Evolutionary conservation across 2,113 vertebrate species (phyloP), one percentile per base, ranked within the genome.

Genomic region (Odontophorus gujanensis): DNA sequence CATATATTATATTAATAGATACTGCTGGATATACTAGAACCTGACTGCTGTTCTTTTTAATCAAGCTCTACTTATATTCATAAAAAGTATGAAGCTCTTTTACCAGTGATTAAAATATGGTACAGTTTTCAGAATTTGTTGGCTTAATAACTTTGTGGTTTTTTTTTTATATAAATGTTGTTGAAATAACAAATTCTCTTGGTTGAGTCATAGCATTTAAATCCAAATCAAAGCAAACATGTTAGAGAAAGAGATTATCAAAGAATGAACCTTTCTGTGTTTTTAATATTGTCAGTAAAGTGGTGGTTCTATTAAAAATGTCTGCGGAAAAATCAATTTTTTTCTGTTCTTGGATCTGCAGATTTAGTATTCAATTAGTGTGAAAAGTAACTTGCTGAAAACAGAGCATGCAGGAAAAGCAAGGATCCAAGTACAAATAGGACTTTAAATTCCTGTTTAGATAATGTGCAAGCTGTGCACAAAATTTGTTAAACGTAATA

Each of bases 1-100:
- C 90, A 91, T 62, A n/a, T 96, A 90, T 91, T 62, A n/a, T 96
- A 90, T 91, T 85, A 94, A 88, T 67, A 93, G 62, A 62, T 21
- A 79, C 45, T 62, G 16, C 21, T 72, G 5, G 10, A 30, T 66
- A 57, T 40, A n/a, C 5, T 51, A 26, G 6, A 21, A 62, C 8
- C 38, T 8, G 1, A 42, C 16, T 20, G 12, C 19, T 71, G 3
- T 71, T 58, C 30, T 72, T 89, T 74, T 50, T n/a, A 75, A 59
- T 79, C n/a, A 71, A 72, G 1, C 5, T 24, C 13, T 24, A 58
- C 34, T 75, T 75, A 45, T 47, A 43, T 36, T 19, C 32, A 47
- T 69, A 81, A 22, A 50, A 85, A 80, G 72, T 62, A 50, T n/a
- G 4, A 13, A 61, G 3, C 2, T 80, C 53, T 21, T 50, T 76